Evolutionary conservation across 2,113 vertebrate genomes (phyloP).

Genomic region (Pollimyrus isidori): DNA sequence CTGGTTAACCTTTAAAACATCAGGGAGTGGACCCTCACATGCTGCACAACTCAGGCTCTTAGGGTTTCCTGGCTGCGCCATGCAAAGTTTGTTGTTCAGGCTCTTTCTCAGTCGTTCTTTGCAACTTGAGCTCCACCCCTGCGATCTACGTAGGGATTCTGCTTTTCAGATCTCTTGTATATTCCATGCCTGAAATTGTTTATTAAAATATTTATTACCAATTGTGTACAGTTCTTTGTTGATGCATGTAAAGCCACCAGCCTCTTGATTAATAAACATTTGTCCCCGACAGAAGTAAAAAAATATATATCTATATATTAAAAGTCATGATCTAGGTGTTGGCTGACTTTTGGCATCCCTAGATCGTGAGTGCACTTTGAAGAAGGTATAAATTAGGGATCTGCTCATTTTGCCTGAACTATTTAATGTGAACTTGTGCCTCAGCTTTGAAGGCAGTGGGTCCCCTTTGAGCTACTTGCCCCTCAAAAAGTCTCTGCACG

Average conservation of each 20-base stretch:
- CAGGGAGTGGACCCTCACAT: neutral
- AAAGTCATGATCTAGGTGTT: neutral
- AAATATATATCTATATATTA: neutral
- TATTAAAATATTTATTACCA: constrained; percentile 26
- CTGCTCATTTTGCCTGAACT: neutral
- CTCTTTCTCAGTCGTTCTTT: neutral
- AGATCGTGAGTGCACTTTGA: neutral
- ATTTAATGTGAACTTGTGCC: neutral
- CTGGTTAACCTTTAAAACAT: constrained; percentile 4
- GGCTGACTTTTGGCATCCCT: neutral
- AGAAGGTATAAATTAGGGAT: neutral
- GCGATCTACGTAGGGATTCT: neutral
- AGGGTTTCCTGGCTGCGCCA: neutral
- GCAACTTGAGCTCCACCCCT: neutral
- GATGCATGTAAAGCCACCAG: neutral
- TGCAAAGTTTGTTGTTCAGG: neutral
- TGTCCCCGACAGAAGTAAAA: neutral
- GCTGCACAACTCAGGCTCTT: neutral
- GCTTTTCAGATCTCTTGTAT: constrained; percentile 24
- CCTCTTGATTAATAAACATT: neutral
- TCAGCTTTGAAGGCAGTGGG: neutral
- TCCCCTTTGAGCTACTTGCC: neutral
- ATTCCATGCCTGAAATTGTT: constrained; percentile 42
- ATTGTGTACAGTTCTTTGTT: neutral
- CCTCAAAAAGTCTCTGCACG: neutral